Base-by-base conservation (phyloP, 2,888 invertebrate genomes). In the Sarcophaga rosellei region DNA sequence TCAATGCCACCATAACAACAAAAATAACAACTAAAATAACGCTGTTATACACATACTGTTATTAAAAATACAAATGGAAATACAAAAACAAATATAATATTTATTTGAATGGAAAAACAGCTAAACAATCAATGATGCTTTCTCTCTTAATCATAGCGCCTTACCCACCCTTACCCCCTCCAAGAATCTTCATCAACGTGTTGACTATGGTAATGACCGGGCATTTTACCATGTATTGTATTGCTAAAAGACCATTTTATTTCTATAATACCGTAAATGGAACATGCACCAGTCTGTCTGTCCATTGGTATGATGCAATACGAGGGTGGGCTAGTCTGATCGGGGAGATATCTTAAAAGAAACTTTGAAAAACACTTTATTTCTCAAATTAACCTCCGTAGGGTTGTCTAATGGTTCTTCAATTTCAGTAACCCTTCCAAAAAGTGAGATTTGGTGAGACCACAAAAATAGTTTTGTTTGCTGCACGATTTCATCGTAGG, bases 171-270 rank as follows among this genome's bases (percentile, higher is more conserved):
- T 17, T 17, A 53, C 53, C 53, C 53, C 53, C 15, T 5, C 10
- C 17, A 53, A 53, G 17, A 45, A 66, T n/a, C 23, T 25, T 45
- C 75, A 76, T 57, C 69, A 76, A 63, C 25, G 15, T 76, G 68
- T 80, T 83, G 76, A 73, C 76, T 83, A 77, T 83, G 86, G 80
- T 81, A 80, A 86, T 77, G 76, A 76, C 85, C 70, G 47, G 68
- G 25, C 23, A 53, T 53, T 53, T 53, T 53, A 53, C 17, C 53
- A 53, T 12, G 12, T 53, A 15, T 53, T 20, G 66, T 21, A 61
- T 20, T n/a, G 66, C 17, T 35, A 35, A 35, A 65, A n/a, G 17
- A 53, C 53, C 15, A 53, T 53, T 53, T 53, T 53, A 53, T 17
- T 53, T 17, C 15, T 53, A 15, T 53, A 53, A 15, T 53, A 53